Conservation (phyloP, 2,888 invertebrate species). For the Polylopha cassiicola region DNA sequence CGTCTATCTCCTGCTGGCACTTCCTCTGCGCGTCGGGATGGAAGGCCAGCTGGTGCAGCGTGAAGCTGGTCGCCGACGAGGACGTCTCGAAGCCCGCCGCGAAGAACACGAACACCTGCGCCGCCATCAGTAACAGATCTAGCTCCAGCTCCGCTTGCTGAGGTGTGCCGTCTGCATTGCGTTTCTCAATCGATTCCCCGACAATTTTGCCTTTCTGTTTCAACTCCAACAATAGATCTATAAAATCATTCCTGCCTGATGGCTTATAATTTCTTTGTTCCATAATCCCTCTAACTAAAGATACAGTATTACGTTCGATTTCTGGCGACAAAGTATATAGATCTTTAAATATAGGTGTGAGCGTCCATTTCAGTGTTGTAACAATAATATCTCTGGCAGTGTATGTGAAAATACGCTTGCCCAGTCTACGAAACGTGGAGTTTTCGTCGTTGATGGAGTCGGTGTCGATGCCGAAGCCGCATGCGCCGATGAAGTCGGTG, state of each 20-base stretch:
- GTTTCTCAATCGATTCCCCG: constrained; percentile 32
- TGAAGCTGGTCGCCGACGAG: constrained; percentile 34
- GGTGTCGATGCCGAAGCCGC: constrained; percentile 40
- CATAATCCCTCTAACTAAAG: constrained; percentile 32
- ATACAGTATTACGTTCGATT: constrained; percentile 29
- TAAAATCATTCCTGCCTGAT: constrained; percentile 39
- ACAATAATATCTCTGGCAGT: constrained; percentile 23
- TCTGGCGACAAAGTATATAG: constrained; percentile 26
- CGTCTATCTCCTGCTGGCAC: constrained; percentile 43
- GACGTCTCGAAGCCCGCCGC: constrained; percentile 57
- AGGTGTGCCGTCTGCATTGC: constrained; percentile 32
- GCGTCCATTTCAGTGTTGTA: constrained; percentile 27
- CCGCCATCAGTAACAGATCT: constrained; percentile 37
- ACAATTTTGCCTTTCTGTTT: constrained; percentile 36
- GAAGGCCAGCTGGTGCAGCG: constrained; percentile 42
- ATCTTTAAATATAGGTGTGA: constrained; percentile 31
- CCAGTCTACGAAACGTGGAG: constrained; percentile 34
- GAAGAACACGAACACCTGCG: constrained; percentile 42
- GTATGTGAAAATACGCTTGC: constrained; percentile 28
- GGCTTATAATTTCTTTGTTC: constrained; percentile 34
- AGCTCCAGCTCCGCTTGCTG: constrained; percentile 33
- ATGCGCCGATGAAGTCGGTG: constrained; percentile 40
- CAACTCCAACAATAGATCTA: constrained; percentile 42
- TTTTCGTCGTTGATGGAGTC: constrained; percentile 36
- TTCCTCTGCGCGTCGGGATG: constrained; percentile 42